phyloP scores from a whole-genome alignment of 2,888 invertebrate species.

The Iselma pallidipennis region DNA sequence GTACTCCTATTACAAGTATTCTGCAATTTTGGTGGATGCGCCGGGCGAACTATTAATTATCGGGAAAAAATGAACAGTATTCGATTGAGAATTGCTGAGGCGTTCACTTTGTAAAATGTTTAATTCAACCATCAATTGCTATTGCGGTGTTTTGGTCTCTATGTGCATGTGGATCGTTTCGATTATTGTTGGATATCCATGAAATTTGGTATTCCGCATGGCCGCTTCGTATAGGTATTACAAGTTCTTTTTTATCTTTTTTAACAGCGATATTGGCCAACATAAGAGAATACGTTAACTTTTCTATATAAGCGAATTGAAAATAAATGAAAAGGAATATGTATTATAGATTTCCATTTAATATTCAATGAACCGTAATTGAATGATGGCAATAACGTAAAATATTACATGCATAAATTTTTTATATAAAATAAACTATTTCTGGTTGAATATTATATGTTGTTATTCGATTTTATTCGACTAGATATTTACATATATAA shows the following conservation, averaged over 20 bases:
- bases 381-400: slow-evolving; percentile 32
- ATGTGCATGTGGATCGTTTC: background rate
- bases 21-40: background rate
- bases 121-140: background rate
- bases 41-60: background rate
- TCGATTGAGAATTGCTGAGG: background rate
- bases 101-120: background rate
- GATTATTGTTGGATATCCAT: background rate
- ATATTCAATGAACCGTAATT: slow-evolving; percentile 31
- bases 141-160: background rate
- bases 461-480: no score
- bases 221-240: background rate
- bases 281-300: slow-evolving; percentile 19
- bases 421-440: no score
- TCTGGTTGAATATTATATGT: no score
- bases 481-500: no score
- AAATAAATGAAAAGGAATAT: slow-evolving; percentile 31
- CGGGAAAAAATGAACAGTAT: no score
- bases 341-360: slow-evolving; percentile 17
- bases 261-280: slow-evolving; percentile 16
- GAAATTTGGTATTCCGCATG: background rate
- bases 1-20: background rate
- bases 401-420: background rate
- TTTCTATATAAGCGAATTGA: slow-evolving; percentile 28
- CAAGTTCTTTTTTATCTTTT: background rate